Evolutionary conservation across 2,888 invertebrate genomes (phyloP).

Genomic region (Lochmaea capreae): DNA sequence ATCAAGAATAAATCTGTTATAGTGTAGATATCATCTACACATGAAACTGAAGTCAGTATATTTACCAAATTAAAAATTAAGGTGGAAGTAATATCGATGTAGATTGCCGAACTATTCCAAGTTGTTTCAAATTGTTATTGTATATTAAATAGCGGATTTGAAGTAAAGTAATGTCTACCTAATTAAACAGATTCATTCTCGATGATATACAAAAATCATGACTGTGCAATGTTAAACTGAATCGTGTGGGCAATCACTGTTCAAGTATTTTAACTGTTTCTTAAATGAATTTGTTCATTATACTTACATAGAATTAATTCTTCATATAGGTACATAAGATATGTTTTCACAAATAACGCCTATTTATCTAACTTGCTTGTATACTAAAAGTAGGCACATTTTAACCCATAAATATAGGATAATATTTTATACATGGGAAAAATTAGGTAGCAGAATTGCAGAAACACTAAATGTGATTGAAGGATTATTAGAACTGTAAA

Average conservation of each 20-base stretch:
- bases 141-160: not conserved
- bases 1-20: slow-evolving; percentile 5
- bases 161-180: slow-evolving; percentile 1
- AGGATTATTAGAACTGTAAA: not conserved
- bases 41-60: too few relatives aligned
- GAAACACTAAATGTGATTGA: not conserved
- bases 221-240: slow-evolving; percentile 46
- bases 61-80: too few relatives aligned
- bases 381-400: not conserved
- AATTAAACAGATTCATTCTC: slow-evolving; percentile 10
- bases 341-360: slow-evolving; percentile 34
- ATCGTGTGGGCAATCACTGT: slow-evolving; percentile 57
- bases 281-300: slow-evolving; percentile 48
- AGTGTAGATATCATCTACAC: not conserved
- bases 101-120: too few relatives aligned
- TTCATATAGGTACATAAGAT: slow-evolving; percentile 16
- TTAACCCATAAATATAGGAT: not conserved
- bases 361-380: not conserved
- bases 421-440: not conserved
- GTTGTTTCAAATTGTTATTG: too few relatives aligned
- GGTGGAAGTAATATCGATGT: too few relatives aligned
- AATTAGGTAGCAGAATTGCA: not conserved
- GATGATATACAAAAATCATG: slow-evolving; percentile 35
- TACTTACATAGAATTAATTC: slow-evolving; percentile 28
- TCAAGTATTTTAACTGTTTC: slow-evolving; percentile 52